These are phyloP conservation scores for Dasypus novemcinctus DNA, from an alignment of 2,113 vertebrate genomes.

Conservation along the genomic window DNA sequence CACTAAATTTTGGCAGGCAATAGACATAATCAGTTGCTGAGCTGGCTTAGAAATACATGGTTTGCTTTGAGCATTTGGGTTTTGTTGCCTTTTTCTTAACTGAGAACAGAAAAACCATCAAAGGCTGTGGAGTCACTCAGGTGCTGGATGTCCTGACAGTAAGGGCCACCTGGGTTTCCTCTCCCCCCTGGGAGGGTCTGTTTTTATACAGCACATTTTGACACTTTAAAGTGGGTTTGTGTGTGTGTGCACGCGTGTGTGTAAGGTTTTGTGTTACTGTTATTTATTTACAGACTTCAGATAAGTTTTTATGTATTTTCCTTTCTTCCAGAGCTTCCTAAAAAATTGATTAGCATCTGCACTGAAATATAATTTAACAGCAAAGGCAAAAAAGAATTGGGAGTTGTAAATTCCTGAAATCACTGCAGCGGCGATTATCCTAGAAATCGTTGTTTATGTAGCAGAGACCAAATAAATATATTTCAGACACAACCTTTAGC, in stretches of 20 bases:
- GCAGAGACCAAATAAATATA: conserved; percentile 82
- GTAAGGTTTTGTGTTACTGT: conserved; percentile 78
- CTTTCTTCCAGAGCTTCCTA: conserved; percentile 88
- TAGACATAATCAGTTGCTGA: conserved; percentile 59
- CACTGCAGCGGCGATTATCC: conserved; percentile 72
- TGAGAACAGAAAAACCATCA: conserved; percentile 37
- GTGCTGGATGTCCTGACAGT: neutral
- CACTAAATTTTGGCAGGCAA: conserved; percentile 69
- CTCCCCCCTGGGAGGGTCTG: conserved; percentile 74
- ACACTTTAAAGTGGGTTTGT: conserved; percentile 81
- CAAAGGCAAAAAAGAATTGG: conserved; percentile 80
- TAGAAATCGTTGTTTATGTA: conserved; percentile 75
- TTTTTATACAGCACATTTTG: conserved; percentile 76
- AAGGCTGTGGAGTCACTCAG: neutral
- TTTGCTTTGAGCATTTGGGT: conserved; percentile 65
- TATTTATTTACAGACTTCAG: conserved; percentile 87
- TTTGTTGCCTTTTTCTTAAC: conserved; percentile 70
- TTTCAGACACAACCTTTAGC: conserved; percentile 83
- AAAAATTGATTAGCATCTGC: conserved; percentile 86
- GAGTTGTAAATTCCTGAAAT: conserved; percentile 79
- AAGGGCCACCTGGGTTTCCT: conserved; percentile 66
- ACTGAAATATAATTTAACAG: conserved; percentile 85
- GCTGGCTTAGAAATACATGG: conserved; percentile 74
- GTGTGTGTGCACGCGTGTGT: neutral
- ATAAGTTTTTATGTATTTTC: conserved; percentile 84